phyloP scores from a whole-genome alignment of 1,140 invertebrate species.

The Ruditapes philippinarum region DNA sequence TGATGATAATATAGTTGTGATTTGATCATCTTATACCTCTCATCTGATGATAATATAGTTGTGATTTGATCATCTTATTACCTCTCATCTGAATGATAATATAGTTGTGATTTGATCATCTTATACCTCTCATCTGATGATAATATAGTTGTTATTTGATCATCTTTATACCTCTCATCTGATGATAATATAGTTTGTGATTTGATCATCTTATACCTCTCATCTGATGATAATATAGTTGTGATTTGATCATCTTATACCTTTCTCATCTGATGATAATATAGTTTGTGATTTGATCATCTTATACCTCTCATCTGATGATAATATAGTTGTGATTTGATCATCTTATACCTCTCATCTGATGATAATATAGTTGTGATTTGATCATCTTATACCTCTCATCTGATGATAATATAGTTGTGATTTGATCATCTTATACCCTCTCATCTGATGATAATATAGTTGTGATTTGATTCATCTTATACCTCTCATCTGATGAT shows the following conservation, averaged over 20 bases:
- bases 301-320: background rate
- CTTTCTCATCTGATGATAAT: background rate
- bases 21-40: background rate
- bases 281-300: background rate
- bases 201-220: background rate
- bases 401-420: background rate
- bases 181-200: background rate
- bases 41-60: background rate
- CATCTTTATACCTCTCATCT: background rate
- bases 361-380: background rate
- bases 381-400: background rate
- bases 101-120: background rate
- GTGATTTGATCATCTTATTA: background rate
- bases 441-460: background rate
- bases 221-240: background rate
- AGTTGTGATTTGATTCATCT: background rate
- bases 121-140: background rate
- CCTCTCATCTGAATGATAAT: background rate
- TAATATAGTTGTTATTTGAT: background rate
- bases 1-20: background rate
- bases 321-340: background rate
- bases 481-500: background rate
- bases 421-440: background rate
- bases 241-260: background rate
- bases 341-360: background rate